Base-by-base conservation (phyloP, 37 sponge, comb jelly and placozoan genomes). In the Chondrilla cf. caribensis region DNA sequence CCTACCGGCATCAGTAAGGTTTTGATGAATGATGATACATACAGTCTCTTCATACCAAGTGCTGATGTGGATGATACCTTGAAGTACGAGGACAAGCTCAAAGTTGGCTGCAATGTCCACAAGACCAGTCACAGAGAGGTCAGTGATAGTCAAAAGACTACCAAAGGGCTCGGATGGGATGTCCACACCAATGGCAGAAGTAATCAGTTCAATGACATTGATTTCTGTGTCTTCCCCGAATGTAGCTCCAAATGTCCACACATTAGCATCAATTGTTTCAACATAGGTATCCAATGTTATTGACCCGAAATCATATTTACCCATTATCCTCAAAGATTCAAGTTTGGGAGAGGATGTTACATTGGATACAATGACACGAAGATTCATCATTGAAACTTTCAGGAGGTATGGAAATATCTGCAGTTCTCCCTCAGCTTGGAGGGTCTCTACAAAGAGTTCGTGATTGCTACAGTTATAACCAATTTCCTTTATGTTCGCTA, bases 1-100 rank as follows among this genome's bases (percentile, higher is more conserved):
- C 21, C 76, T 32, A 4, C 44, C 76, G 1, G 41, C 76, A 38
- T 73, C 24, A 25, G 1, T 39, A 40, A 73, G 41, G 15, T 18
- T 4, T 17, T 73, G 76, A 38, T 39, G 44, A 2, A 73, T 4
- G 41, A 73, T 39, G 18, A 73, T 22, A 6, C 76, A 73, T 2
- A 73, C 76, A 22, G 44, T 39, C 21, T 73, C 41, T 18, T 39
- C 41, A 73, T 36, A 73, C 76, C 76, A 73, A 6, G 37, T 43
- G 25, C 41, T 3, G 24, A 73, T 39, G 2, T 38, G 76, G 24
- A 73, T 43, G 24, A 25, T 73, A 2, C 76, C 76, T 43, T 42
- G 41, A 4, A 73, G 41, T 5, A 42, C 76, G 1, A 73, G 7
- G 7, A 14, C 2, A 22, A 40, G 21, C 15, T 4, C 41, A 14